Conservation (phyloP, 2,797 vertebrate genomes). For the Pseudomugil gertrudae region DNA sequence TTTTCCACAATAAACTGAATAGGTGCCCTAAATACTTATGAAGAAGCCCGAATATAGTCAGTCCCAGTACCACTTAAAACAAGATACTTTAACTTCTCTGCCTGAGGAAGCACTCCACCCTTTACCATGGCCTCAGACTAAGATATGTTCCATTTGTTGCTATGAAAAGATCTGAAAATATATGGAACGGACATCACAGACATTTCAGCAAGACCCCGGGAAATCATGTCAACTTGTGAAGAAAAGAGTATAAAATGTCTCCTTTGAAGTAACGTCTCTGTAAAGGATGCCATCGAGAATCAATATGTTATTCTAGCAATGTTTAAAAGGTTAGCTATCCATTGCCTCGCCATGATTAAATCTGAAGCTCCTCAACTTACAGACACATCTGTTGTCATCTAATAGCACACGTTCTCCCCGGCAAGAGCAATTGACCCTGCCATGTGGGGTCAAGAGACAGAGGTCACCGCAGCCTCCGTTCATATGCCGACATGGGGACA, state of each 20-base stretch:
- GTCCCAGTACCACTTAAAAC: too few species aligned
- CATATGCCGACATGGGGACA: slow-evolving; percentile 90
- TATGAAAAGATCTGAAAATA: background rate
- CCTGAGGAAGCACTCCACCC: too few species aligned
- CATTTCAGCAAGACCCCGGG: background rate
- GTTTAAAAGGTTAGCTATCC: slow-evolving; percentile 1
- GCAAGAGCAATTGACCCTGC: slow-evolving; percentile 94
- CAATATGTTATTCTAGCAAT: background rate
- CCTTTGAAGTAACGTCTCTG: background rate
- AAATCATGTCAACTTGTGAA: background rate
- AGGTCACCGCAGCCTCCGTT: slow-evolving; percentile 98
- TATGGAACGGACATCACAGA: background rate
- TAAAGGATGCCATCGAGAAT: background rate
- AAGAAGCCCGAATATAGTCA: too few species aligned
- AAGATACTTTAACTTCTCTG: background rate
- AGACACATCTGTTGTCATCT: slow-evolving; percentile 97
- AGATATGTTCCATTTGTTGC: background rate
- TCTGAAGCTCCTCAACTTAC: slow-evolving; percentile 84
- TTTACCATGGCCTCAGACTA: background rate
- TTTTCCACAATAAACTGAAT: background rate
- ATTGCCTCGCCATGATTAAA: slow-evolving; percentile 11
- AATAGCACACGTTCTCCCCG: slow-evolving; percentile 91
- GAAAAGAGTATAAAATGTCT: background rate
- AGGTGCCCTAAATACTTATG: too few species aligned
- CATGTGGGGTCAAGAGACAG: slow-evolving; percentile 91